These are phyloP conservation scores for Beroe forskalii DNA, from an alignment of 37 sponge, comb jelly and placozoan genomes.

Conservation along the genomic window DNA sequence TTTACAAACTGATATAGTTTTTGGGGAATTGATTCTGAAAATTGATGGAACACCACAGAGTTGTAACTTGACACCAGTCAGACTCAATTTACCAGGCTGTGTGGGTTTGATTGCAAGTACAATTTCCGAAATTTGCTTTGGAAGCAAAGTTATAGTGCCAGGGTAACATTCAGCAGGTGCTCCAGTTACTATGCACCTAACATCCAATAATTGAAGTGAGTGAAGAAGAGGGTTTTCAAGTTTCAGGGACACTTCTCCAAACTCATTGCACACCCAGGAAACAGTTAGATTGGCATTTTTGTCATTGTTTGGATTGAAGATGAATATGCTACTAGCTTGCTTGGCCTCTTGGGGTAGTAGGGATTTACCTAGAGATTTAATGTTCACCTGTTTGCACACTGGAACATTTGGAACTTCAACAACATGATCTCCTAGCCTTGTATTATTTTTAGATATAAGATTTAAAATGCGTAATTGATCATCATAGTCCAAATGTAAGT, in stretches of 20 bases:
- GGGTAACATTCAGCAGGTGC: conserved; percentile 29
- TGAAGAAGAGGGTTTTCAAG: conserved; percentile 55
- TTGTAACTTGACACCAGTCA: conserved; percentile 2
- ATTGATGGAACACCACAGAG: conserved; percentile 20
- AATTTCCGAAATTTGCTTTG: conserved; percentile 9
- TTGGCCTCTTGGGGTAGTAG: neutral
- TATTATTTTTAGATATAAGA: conserved; percentile 44
- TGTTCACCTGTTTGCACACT: conserved; percentile 5
- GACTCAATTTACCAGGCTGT: neutral
- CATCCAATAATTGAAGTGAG: conserved; percentile 24
- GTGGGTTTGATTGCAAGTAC: conserved; percentile 5
- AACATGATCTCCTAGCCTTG: neutral
- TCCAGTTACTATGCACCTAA: conserved; percentile 46
- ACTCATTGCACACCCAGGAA: conserved; percentile 30
- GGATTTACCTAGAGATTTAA: neutral
- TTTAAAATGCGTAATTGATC: conserved; percentile 48
- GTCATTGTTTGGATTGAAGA: conserved; percentile 51
- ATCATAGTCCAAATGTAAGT: conserved; percentile 39
- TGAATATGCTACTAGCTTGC: conserved; percentile 15
- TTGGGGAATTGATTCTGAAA: neutral
- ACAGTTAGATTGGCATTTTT: neutral
- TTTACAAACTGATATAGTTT: neutral
- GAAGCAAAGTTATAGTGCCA: neutral
- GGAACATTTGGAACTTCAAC: conserved; percentile 34
- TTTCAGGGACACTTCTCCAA: conserved; percentile 23